Conservation (phyloP, 2,113 vertebrate species). For the Hydrochoerus hydrochaeris region DNA sequence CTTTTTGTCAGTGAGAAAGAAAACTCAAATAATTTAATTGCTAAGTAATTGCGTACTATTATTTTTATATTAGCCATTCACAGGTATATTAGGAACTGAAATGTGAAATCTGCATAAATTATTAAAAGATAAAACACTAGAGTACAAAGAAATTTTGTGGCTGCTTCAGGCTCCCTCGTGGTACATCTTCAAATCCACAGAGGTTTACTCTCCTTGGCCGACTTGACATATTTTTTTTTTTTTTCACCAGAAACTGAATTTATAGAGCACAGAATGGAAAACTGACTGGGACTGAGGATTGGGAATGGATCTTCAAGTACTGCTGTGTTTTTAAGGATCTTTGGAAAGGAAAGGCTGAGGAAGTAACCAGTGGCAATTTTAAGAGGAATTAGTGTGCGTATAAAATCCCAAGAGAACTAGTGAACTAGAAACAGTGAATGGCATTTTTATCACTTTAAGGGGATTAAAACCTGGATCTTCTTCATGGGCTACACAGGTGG, state of each 20-base stretch:
- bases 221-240: not conserved
- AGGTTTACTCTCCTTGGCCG: not conserved
- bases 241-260: conserved; percentile 49
- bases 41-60: conserved; percentile 33
- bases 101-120: conserved; percentile 61
- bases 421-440: not conserved
- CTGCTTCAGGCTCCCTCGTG: not conserved
- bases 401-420: conserved; percentile 26
- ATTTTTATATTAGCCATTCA: conserved; percentile 63
- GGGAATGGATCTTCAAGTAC: not conserved
- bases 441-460: conserved; percentile 57
- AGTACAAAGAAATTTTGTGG: not conserved
- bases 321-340: not conserved
- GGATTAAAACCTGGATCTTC: not conserved
- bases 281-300: not conserved
- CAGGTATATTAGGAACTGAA: not conserved
- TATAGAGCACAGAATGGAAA: conserved; percentile 17
- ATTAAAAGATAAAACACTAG: conserved; percentile 46
- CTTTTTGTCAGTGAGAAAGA: not conserved
- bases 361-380: not conserved
- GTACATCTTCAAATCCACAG: not conserved
- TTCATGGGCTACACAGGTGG: not conserved
- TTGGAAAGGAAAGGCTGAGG: not conserved
- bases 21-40: conserved; percentile 53
- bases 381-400: conserved; percentile 45